Percentiles rank a stretch among this genome's conserved stretches.
Evolutionary conservation across 1,140 invertebrate species (phyloP).

Genomic region (Meloidogyne floridensis): DNA sequence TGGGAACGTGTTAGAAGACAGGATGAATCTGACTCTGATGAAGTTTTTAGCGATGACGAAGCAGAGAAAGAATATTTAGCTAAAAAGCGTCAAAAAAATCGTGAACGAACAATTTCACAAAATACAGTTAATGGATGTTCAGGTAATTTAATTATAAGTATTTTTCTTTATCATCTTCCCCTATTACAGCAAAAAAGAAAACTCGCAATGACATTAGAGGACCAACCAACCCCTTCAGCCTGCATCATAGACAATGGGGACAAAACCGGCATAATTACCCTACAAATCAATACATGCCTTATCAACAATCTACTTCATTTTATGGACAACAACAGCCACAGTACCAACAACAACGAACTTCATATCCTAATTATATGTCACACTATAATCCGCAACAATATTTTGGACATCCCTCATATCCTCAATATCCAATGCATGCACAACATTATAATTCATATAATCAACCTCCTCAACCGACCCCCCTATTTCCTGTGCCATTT

Average conservation of each 20-base stretch:
- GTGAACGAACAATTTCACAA: background rate
- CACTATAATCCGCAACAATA: background rate
- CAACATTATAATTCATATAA: background rate
- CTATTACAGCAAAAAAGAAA: constrained; percentile 1
- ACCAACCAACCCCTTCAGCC: background rate
- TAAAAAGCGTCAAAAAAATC: constrained; percentile 14
- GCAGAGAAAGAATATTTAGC: constrained; percentile 35
- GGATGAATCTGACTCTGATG: constrained; percentile 30
- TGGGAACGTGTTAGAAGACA: constrained; percentile 17
- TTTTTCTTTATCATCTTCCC: background rate
- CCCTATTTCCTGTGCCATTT: background rate
- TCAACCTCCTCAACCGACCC: background rate
- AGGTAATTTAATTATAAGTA: background rate
- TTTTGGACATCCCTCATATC: background rate
- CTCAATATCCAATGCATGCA: background rate
- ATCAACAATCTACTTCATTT: background rate
- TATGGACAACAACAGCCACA: background rate
- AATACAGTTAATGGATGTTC: background rate
- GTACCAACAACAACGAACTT: background rate
- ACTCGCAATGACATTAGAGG: background rate
- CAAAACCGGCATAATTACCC: background rate
- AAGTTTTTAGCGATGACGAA: constrained; percentile 46
- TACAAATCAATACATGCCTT: background rate
- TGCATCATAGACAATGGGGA: background rate
- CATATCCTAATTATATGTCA: background rate